A percentile compares a stretch with the other conserved stretches of the same genome.
Evolutionary conservation across 1,140 invertebrate genomes (phyloP).

Genomic region (Ruditapes philippinarum): DNA sequence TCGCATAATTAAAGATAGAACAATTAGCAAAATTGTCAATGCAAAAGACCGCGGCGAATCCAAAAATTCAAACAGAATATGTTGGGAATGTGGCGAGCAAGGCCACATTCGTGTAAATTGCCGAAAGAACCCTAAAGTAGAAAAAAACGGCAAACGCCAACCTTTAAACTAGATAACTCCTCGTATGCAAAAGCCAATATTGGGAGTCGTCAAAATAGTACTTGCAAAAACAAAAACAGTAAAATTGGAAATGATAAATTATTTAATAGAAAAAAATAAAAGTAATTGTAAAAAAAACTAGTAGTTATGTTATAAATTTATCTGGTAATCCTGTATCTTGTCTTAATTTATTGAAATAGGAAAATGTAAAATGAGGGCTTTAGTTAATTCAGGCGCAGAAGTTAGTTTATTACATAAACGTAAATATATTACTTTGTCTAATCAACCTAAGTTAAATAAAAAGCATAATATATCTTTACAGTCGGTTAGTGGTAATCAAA

Average conservation of each 20-base stretch:
- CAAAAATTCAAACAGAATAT: neutral
- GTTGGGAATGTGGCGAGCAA: neutral
- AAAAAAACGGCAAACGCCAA: neutral
- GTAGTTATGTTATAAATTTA: too few relatives aligned
- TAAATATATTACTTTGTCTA: neutral
- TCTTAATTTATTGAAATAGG: conserved; percentile 5
- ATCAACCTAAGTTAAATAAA: neutral
- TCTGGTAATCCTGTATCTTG: conserved; percentile 1
- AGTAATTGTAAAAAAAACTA: too few relatives aligned
- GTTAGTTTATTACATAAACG: neutral
- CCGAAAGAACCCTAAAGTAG: neutral
- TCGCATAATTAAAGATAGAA: neutral
- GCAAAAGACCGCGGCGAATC: neutral
- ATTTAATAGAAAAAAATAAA: neutral
- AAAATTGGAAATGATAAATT: neutral
- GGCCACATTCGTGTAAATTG: neutral
- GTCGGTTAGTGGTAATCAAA: conserved; percentile 1
- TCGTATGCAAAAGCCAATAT: too few relatives aligned
- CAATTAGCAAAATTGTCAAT: neutral
- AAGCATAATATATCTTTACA: neutral
- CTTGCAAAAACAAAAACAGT: too few relatives aligned
- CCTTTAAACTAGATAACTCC: neutral
- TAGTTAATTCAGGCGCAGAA: neutral
- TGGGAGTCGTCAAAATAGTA: too few relatives aligned
- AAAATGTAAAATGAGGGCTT: neutral